Percentiles rank a stretch among this genome's conserved stretches.
These are phyloP conservation scores for Calephelis virginiensis DNA, from an alignment of 1,140 invertebrate species.

Conservation along the genomic window DNA sequence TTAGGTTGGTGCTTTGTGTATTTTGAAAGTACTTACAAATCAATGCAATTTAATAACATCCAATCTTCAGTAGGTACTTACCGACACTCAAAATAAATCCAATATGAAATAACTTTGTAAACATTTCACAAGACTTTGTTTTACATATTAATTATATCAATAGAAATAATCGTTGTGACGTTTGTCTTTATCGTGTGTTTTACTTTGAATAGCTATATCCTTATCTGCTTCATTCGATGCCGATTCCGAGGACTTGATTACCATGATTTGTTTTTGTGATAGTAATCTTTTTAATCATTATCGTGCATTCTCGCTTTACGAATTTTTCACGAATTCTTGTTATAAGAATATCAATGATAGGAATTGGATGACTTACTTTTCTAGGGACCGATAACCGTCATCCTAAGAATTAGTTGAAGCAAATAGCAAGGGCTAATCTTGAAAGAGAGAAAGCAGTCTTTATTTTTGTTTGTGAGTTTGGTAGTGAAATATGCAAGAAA, in stretches of 20 bases:
- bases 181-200: not conserved
- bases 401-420: too few relatives aligned
- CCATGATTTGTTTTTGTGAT: conserved; percentile 29
- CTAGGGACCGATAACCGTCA: too few relatives aligned
- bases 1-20: too few relatives aligned
- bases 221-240: conserved; percentile 39
- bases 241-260: conserved; percentile 42
- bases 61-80: conserved; percentile 2
- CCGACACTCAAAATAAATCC: conserved; percentile 1
- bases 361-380: too few relatives aligned
- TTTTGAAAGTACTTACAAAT: not conserved
- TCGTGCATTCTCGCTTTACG: not conserved
- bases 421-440: too few relatives aligned
- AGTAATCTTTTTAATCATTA: conserved; percentile 18
- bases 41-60: not conserved
- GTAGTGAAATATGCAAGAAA: too few relatives aligned
- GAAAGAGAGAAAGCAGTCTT: too few relatives aligned
- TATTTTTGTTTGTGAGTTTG: too few relatives aligned
- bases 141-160: not conserved
- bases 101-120: not conserved
- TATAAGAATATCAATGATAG: too few relatives aligned
- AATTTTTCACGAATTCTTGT: too few relatives aligned
- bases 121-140: not conserved
- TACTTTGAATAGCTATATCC: not conserved
- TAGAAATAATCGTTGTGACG: not conserved